A percentile compares a stretch with the other conserved stretches of the same genome.
phyloP scores from a whole-genome alignment of 53 echinoderm and acorn worm species.

The Holothuria leucospilota region DNA sequence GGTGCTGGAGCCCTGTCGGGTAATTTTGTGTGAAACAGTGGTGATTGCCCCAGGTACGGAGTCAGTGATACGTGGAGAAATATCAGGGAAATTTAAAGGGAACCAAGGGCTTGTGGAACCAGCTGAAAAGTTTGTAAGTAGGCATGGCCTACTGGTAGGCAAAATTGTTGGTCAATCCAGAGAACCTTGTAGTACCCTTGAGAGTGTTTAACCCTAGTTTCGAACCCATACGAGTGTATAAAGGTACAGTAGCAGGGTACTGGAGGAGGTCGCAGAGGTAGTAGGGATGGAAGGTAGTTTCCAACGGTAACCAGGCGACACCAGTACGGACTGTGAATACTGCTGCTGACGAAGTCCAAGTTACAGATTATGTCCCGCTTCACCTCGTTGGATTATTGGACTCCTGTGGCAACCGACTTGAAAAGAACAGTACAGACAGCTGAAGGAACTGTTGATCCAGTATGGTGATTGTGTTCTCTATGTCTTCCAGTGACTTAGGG shows the following conservation, averaged over 20 bases:
- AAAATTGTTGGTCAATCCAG: constrained; percentile 39
- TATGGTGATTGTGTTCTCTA: too few species aligned
- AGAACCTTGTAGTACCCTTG: not conserved
- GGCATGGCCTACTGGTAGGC: not conserved
- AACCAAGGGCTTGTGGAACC: not conserved
- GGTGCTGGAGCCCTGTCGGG: not conserved
- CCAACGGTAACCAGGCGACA: not conserved
- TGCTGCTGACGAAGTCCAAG: not conserved
- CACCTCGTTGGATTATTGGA: constrained; percentile 23
- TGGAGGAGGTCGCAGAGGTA: constrained; percentile 18
- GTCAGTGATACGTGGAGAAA: too few species aligned
- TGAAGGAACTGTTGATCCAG: too few species aligned
- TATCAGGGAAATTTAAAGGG: too few species aligned
- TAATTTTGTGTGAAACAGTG: too few species aligned
- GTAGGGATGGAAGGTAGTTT: not conserved
- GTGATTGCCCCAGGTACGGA: too few species aligned
- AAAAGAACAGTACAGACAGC: too few species aligned
- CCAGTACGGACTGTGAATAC: not conserved
- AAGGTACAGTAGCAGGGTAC: constrained; percentile 32
- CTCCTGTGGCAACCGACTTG: too few species aligned
- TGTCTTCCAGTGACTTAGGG: too few species aligned
- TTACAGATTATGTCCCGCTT: not conserved
- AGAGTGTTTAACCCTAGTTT: constrained; percentile 44
- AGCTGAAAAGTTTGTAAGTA: too few species aligned
- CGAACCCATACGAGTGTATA: constrained; percentile 5